These are phyloP conservation scores for Gymnothorax javanicus DNA, from an alignment of 2,797 vertebrate species.

Conservation along the genomic window DNA sequence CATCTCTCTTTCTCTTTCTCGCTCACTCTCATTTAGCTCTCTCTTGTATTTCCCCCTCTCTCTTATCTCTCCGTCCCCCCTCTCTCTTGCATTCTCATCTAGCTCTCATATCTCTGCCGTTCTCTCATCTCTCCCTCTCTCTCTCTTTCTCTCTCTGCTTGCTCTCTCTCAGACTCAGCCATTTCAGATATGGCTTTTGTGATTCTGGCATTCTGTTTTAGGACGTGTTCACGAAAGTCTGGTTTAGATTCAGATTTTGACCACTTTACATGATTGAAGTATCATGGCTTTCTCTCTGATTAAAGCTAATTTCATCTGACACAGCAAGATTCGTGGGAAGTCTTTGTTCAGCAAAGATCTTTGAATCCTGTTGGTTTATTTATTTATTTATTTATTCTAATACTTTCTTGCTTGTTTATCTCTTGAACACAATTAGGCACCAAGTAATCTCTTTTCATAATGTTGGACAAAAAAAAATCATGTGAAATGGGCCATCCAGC, in stretches of 20 bases:
- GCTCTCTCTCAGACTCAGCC: background rate
- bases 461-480: background rate
- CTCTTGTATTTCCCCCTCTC: no score
- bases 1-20: no score
- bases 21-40: no score
- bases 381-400: background rate
- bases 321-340: background rate
- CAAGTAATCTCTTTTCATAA: background rate
- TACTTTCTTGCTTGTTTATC: no score
- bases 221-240: conserved; percentile 19
- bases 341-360: background rate
- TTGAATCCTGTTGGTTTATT: background rate
- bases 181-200: background rate
- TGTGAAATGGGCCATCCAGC: background rate
- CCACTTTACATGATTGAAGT: background rate
- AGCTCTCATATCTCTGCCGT: no score
- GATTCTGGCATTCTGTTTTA: background rate
- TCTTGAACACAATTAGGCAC: background rate
- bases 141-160: no score
- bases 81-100: no score
- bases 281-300: background rate
- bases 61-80: no score
- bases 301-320: background rate
- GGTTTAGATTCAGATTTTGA: background rate
- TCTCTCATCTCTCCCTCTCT: no score